phyloP scores from a whole-genome alignment of 2,113 vertebrate genomes.

The Myodes glareolus region DNA sequence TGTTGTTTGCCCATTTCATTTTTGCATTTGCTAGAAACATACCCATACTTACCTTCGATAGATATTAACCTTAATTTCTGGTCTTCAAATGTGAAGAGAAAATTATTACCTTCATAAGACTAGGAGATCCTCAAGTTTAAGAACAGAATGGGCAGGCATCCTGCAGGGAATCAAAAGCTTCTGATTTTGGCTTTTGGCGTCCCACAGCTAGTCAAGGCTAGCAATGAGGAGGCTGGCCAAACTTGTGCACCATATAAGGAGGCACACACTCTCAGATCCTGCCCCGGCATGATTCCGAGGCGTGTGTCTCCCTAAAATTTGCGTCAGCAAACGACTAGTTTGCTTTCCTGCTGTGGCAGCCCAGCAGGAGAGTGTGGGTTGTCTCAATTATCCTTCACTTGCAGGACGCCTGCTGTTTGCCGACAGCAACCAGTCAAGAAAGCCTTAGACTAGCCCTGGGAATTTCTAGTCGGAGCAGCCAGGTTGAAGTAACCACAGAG shows the following conservation, averaged over 20 bases:
- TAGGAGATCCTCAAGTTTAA: not conserved
- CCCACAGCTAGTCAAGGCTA: not conserved
- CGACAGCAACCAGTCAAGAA: not conserved
- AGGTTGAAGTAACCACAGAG: not conserved
- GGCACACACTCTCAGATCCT: fast-evolving
- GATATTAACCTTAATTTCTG: not conserved
- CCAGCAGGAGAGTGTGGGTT: too few relatives aligned
- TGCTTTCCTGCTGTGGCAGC: too few relatives aligned
- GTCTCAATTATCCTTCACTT: fast-evolving
- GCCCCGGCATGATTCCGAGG: not conserved
- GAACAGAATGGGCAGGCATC: too few relatives aligned
- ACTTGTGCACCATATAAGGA: not conserved
- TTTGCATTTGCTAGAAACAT: not conserved
- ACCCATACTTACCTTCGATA: not conserved
- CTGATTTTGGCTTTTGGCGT: not conserved
- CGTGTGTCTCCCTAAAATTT: not conserved
- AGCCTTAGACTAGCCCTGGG: not conserved
- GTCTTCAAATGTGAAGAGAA: not conserved
- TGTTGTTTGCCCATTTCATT: not conserved
- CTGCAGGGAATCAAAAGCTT: not conserved
- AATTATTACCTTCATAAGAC: not conserved
- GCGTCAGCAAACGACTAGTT: fast-evolving
- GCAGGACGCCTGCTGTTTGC: not conserved
- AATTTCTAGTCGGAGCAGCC: not conserved
- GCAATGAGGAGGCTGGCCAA: not conserved